Base-by-base conservation (phyloP, 1,140 invertebrate genomes). In the Procambarus virginalis region DNA sequence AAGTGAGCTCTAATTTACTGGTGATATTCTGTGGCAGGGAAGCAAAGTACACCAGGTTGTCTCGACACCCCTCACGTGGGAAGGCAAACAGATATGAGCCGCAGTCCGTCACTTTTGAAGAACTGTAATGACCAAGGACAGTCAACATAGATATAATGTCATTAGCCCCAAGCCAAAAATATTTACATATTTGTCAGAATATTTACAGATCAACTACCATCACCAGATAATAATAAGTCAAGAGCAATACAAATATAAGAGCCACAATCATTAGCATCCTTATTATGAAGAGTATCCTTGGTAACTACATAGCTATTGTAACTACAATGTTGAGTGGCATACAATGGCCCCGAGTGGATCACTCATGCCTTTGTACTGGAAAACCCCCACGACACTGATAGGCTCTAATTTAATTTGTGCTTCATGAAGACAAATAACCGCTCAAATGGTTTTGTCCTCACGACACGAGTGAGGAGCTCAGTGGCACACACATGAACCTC, bases 51-150 rank as follows among this genome's bases (percentile, higher is more conserved):
- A 99, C 93, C 92, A 97, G 94, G 94, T 98, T 98, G 94, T 98
- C 97, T 92, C 98, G 96, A 93, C 97, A 98, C 92, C 97, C 97
- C 94, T 97, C 96, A 86, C 96, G 95, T 70, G 97, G 96, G 14
- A 95, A 95, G 91, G 99, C 94, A 48, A 99, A 94, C 77, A 99
- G 94, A 95, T 97, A 99, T 20, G 96, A 95, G 17, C 98, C 98
- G 95, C 97, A 98, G 93, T 99, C 96, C 58, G 96, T 97, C 22
- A 99, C 97, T 93, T 96, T 34, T 73, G 68, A 73, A 73, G 68
- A 73, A 73, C 68, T 73, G 68, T 14, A 73, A 73, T 73, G 22
- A 73, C 68, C 68, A 73, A 73, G 22, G 68, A 20, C 34, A 34
- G n/a, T 73, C 22, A 73, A 73, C 14, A 10, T 73, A 73, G 22